Evolutionary conservation across 2,113 vertebrate genomes (phyloP), one percentile per base, ranked within the genome.

Genomic region (Dromas ardeola): DNA sequence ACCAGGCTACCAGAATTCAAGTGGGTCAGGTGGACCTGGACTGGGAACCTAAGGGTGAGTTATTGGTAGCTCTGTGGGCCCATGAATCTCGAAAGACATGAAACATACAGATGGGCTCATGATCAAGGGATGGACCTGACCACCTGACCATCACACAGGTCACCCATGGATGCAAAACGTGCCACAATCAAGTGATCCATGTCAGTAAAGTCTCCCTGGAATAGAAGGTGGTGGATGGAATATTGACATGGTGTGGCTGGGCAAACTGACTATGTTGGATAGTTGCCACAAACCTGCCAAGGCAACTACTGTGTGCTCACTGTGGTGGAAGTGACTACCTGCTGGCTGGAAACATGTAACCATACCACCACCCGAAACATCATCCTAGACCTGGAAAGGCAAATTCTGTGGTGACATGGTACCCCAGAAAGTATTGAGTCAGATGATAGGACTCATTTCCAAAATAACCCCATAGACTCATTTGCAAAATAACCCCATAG

Each of bases 161-260:
- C 38, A 65, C 8, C 19, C 38, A 14, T 36, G 50, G 43, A 30
- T 55, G 40, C 2, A 2, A 70, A 58, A 81, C 32, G 22, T 23
- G 52, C 34, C 79, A 69, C 43, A 49, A 38, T 26, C n/a, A 69
- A 47, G 22, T 38, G 27, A 81, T 58, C 21, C 16, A 7, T 4
- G 3, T 25, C 21, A 56, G 9, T 20, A 38, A 38, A 81, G 27
- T 56, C 34, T 6, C 21, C 26, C 15, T 69, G 63, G 42, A 69
- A 45, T 5, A 81, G 34, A 69, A 20, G 52, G 63, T 32, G 34
- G 42, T 56, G 34, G 40, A 50, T 45, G 49, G 25, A 42, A 38
- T 45, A 69, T 19, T 1, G 3, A 47, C 0, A 0, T 17, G 38
- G 61, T 53, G 38, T 43, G 38, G 32, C 30, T 61, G 43, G 23